Evolutionary conservation across 2,797 vertebrate species (phyloP).

Genomic region (Gallinago nigripennis): DNA sequence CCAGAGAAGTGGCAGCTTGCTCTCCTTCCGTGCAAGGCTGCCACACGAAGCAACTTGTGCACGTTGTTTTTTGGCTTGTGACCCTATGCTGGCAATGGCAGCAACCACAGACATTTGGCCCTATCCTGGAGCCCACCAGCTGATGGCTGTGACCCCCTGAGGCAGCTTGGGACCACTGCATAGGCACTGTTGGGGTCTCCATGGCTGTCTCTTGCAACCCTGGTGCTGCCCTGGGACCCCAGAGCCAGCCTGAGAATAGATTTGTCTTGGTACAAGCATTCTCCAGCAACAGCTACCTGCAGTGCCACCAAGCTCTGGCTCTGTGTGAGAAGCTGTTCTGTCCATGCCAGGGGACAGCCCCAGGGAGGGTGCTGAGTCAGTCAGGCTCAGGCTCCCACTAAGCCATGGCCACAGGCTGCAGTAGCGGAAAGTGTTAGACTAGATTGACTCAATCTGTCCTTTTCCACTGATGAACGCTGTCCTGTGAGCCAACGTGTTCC

Average conservation of each 20-base stretch:
- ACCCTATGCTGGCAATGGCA: background rate
- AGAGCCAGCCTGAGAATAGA: fast-evolving
- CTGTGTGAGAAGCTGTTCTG: background rate
- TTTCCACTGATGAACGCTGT: background rate
- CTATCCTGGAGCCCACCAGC: background rate
- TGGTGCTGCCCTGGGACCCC: background rate
- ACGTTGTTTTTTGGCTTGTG: background rate
- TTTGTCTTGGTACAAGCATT: background rate
- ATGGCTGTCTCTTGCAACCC: background rate
- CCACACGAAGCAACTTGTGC: background rate
- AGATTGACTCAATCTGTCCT: background rate
- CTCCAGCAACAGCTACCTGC: background rate
- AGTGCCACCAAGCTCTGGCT: background rate
- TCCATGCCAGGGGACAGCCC: fast-evolving
- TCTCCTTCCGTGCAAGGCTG: background rate
- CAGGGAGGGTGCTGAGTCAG: fast-evolving
- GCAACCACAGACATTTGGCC: background rate
- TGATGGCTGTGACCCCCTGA: background rate
- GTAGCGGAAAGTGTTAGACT: background rate
- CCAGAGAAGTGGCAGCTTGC: background rate
- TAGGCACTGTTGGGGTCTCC: fast-evolving
- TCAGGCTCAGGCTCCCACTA: background rate
- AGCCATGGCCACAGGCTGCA: background rate
- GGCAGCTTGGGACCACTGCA: background rate
- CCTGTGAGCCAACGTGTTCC: background rate